These are phyloP conservation scores for Platalea minor DNA, from an alignment of 2,797 vertebrate genomes.

Conservation along the genomic window DNA sequence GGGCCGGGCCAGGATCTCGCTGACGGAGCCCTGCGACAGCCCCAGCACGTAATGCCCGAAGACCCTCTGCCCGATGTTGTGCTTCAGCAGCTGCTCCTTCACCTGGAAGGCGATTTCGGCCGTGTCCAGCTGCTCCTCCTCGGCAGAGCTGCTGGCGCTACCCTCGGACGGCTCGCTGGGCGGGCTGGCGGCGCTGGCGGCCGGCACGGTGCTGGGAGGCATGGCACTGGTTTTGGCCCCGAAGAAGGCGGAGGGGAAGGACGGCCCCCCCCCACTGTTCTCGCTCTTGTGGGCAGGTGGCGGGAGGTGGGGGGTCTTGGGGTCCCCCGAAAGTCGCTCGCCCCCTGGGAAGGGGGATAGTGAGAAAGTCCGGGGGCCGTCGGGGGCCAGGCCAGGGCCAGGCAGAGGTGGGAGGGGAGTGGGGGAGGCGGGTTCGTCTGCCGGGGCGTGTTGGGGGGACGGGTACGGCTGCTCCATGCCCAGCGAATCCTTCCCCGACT, in stretches of 20 bases:
- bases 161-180: slow-evolving; percentile 83
- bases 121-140: slow-evolving; percentile 94
- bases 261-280: slow-evolving; percentile 54
- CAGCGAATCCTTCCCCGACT: slow-evolving; percentile 79
- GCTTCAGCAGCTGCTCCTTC: slow-evolving; percentile 97
- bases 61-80: slow-evolving; percentile 97
- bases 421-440: slow-evolving; percentile 80
- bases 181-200: slow-evolving; percentile 70
- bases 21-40: slow-evolving; percentile 96
- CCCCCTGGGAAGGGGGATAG: slow-evolving; percentile 80
- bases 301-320: slow-evolving; percentile 83
- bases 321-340: slow-evolving; percentile 81
- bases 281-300: slow-evolving; percentile 87
- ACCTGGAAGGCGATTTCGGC: slow-evolving; percentile 97
- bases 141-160: slow-evolving; percentile 72
- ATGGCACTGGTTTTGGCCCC: slow-evolving; percentile 80
- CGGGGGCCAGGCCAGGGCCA: slow-evolving; percentile 67
- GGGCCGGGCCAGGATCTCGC: slow-evolving; percentile 96
- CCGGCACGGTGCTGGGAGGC: slow-evolving; percentile 38
- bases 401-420: slow-evolving; percentile 77
- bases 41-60: slow-evolving; percentile 98
- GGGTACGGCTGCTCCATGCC: slow-evolving; percentile 81
- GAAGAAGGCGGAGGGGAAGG: slow-evolving; percentile 85
- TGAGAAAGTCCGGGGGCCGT: slow-evolving; percentile 81
- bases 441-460: slow-evolving; percentile 75